Conservation (phyloP, 2,888 invertebrate genomes). For the Hyppa rectilinea region DNA sequence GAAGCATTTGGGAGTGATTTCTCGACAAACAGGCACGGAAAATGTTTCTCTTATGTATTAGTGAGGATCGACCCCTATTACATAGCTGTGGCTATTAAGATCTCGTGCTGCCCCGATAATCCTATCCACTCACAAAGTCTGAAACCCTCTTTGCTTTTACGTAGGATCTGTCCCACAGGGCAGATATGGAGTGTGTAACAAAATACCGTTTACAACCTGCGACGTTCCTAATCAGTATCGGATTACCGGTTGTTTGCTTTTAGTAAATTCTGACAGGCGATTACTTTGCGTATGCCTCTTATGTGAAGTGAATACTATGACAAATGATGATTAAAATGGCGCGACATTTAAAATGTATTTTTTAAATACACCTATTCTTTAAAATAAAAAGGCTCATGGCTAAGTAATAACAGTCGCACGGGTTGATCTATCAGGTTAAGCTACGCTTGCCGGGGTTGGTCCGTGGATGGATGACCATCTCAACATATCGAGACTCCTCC, state of each 20-base stretch:
- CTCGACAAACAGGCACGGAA: slow-evolving; percentile 50
- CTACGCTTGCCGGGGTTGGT: too few relatives aligned
- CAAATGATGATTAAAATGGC: background rate
- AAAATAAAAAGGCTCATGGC: too few relatives aligned
- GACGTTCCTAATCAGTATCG: slow-evolving; percentile 56
- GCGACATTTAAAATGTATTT: background rate
- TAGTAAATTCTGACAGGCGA: background rate
- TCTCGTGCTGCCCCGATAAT: slow-evolving; percentile 66
- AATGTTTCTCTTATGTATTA: slow-evolving; percentile 64
- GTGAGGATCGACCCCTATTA: slow-evolving; percentile 64
- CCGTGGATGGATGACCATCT: too few relatives aligned
- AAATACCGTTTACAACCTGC: slow-evolving; percentile 59
- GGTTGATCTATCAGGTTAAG: too few relatives aligned
- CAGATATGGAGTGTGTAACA: slow-evolving; percentile 62
- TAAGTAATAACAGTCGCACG: too few relatives aligned
- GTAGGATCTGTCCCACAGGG: slow-evolving; percentile 64
- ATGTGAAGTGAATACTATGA: background rate
- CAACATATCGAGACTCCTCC: too few relatives aligned
- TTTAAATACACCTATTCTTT: background rate
- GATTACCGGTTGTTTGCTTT: slow-evolving; percentile 43
- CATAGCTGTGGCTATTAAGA: slow-evolving; percentile 68
- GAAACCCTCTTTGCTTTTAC: slow-evolving; percentile 66
- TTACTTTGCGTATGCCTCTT: slow-evolving; percentile 1
- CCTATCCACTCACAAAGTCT: slow-evolving; percentile 65
- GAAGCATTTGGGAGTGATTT: slow-evolving; percentile 58